Conservation (phyloP, 2,797 vertebrate species). For the Pristis pectinata region DNA sequence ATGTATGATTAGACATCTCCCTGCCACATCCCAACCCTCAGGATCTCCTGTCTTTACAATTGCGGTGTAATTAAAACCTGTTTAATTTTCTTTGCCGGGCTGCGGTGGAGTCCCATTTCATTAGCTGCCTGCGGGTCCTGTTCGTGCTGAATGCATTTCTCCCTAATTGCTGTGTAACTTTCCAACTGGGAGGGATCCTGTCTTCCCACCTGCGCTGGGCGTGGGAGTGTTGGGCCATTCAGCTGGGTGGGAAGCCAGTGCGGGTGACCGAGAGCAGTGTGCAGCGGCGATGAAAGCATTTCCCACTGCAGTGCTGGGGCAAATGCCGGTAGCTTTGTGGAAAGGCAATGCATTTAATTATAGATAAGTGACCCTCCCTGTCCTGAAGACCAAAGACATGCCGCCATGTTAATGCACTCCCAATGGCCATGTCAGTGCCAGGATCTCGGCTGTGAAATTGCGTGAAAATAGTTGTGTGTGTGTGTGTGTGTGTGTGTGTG, state of each 20-base stretch:
- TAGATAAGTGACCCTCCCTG: background rate
- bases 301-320: background rate
- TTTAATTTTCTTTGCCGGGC: constrained; percentile 26
- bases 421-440: too few species aligned
- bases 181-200: constrained; percentile 10
- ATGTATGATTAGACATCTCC: too few species aligned
- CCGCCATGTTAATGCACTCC: too few species aligned
- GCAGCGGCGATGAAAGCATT: background rate
- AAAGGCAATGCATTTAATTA: too few species aligned
- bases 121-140: background rate
- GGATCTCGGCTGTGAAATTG: background rate
- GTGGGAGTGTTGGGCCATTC: background rate
- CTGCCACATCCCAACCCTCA: too few species aligned
- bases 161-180: background rate
- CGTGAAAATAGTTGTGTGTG: too few species aligned
- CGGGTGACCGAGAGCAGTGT: too few species aligned
- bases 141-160: background rate
- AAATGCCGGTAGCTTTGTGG: background rate
- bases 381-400: too few species aligned
- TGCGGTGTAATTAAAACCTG: constrained; percentile 19
- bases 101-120: background rate
- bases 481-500: background rate
- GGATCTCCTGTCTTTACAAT: background rate
- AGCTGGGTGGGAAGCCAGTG: background rate
- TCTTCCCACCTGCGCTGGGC: background rate